Evolutionary conservation across 2,797 vertebrate genomes (phyloP), one percentile per base, ranked within the genome.

Genomic region (Spea hammondii): DNA sequence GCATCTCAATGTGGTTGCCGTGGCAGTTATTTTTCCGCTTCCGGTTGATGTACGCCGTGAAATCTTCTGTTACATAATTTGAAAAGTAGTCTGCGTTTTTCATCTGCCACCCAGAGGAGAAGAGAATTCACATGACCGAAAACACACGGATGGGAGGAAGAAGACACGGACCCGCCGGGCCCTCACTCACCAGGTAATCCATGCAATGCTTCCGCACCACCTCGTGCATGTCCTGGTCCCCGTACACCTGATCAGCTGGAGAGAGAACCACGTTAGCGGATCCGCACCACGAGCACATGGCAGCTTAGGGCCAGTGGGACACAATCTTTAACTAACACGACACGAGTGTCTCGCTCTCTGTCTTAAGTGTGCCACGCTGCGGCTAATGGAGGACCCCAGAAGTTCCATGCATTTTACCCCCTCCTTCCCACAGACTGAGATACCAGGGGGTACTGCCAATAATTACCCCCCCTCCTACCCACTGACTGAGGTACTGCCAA

Each of bases 1-100:
- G 96, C 96, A 97, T 97, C 88, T 96, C 96, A 8, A 97, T 97
- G 88, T 97, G 95, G 91, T 98, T 98, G 70, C 96, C 96, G 0
- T 98, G 96, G 86, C 96, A 97, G 72, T 96, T 97, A 89, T 95
- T 97, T 93, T 97, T 97, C 85, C 95, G 92, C 83, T 98, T 97
- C 84, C 96, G 93, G 89, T 95, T 97, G 88, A 98, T 96, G 88
- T 98, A 96, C 83, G 95, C 97, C 87, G 95, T 95, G 79, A 97
- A 97, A 83, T 98, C 96, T 87, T 98, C 96, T 0, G 96, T 98
- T 87, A 98, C 96, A 12, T 98, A 98, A 88, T 95, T 97, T 74
- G 96, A 98, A 84, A 98, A 98, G 80, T 97, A 97, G 85, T 98
- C 95, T 0, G 96, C 96, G 57, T 97, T 97, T 86, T 98, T 98